phyloP scores from a whole-genome alignment of 1,140 invertebrate species.

The Spodoptera frugiperda region DNA sequence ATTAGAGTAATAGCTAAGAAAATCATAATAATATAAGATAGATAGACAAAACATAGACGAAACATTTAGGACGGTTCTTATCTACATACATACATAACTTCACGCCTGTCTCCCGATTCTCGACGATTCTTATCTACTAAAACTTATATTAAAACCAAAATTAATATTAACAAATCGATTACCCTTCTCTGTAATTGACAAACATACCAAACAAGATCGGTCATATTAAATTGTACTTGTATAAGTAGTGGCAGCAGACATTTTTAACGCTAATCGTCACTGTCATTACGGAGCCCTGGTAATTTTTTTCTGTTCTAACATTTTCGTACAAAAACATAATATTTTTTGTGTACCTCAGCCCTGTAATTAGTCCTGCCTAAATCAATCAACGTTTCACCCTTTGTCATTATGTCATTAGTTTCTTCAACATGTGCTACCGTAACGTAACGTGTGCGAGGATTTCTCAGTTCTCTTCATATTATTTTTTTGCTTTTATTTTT shows the following conservation, averaged over 20 bases:
- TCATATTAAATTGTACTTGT: no score
- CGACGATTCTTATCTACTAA: no score
- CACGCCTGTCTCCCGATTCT: no score
- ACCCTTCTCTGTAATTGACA: neutral
- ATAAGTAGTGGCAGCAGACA: neutral
- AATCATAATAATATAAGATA: no score
- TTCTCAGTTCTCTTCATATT: neutral
- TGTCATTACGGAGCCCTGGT: conserved; percentile 28
- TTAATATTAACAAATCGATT: no score
- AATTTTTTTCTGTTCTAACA: conserved; percentile 38
- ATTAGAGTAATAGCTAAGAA: no score
- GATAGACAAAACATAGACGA: no score
- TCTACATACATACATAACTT: no score
- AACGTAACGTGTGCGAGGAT: neutral
- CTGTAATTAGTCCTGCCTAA: conserved; percentile 45
- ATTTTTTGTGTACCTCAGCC: conserved; percentile 40
- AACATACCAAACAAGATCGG: neutral
- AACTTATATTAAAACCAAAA: no score
- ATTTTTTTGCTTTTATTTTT: neutral
- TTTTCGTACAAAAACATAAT: conserved; percentile 39
- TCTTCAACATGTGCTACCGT: conserved; percentile 35
- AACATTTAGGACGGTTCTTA: no score
- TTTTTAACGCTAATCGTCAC: conserved; percentile 30
- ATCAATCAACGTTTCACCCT: conserved; percentile 47
- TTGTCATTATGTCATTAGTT: conserved; percentile 45